Evolutionary conservation across 2,888 invertebrate species (phyloP).

Genomic region (Sycophila texana): DNA sequence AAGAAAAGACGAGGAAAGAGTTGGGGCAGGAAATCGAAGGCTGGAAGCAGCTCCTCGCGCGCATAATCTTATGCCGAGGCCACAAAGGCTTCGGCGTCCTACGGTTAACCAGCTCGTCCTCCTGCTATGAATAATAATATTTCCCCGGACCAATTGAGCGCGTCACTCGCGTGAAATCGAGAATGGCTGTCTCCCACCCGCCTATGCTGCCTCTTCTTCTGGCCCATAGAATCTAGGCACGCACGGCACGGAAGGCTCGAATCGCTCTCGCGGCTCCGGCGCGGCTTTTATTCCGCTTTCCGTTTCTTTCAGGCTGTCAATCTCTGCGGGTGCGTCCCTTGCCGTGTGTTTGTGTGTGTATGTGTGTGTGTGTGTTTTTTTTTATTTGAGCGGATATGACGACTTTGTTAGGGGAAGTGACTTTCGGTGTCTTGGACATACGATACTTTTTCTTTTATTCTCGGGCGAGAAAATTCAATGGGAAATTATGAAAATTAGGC

Average conservation of each 20-base stretch:
- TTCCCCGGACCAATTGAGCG: slow-evolving; percentile 35
- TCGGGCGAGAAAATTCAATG: neutral
- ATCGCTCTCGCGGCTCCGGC: slow-evolving; percentile 25
- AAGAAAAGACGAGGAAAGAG: no score
- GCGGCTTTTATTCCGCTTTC: slow-evolving; percentile 28
- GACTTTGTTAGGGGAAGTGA: slow-evolving; percentile 3
- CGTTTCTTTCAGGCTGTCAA: slow-evolving; percentile 34
- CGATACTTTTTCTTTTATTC: neutral
- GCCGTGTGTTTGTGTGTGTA: neutral
- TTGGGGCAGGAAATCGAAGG: slow-evolving; percentile 37
- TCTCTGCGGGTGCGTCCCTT: neutral
- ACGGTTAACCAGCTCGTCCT: slow-evolving; percentile 14
- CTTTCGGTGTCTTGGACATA: neutral
- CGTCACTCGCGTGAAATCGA: slow-evolving; percentile 45
- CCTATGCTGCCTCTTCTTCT: no score
- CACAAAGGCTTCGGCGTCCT: slow-evolving; percentile 31
- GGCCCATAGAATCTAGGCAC: slow-evolving; percentile 37
- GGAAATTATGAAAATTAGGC: no score
- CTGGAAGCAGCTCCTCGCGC: neutral
- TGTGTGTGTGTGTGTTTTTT: neutral
- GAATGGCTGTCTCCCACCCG: slow-evolving; percentile 17
- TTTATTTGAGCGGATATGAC: neutral
- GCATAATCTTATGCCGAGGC: slow-evolving; percentile 34
- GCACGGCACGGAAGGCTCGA: slow-evolving; percentile 18
- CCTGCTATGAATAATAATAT: slow-evolving; percentile 50